These are phyloP conservation scores for Tiliacea aurago DNA, from an alignment of 2,888 invertebrate genomes.

Conservation along the genomic window DNA sequence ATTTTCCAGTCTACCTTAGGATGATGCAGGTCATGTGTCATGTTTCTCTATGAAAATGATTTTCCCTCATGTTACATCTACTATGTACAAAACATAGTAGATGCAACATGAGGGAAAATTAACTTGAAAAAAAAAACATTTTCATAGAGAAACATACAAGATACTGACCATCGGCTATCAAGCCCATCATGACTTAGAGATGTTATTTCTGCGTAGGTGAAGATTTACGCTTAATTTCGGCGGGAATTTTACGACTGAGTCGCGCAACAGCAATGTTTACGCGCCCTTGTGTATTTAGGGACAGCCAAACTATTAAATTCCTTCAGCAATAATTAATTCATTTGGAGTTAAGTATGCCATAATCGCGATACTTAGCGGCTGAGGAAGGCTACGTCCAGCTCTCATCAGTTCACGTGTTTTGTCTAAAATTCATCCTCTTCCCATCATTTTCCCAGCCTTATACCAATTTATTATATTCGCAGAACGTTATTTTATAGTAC, in stretches of 20 bases:
- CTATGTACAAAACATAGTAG: not conserved
- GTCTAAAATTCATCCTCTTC: not conserved
- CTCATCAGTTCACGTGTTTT: not conserved
- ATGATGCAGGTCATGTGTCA: not conserved
- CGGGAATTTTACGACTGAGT: constrained; percentile 18
- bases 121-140: not conserved
- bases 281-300: constrained; percentile 9
- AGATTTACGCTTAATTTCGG: not conserved
- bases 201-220: too few species aligned
- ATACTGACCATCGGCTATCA: not conserved
- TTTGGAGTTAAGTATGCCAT: constrained; percentile 1
- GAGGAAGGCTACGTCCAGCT: not conserved
- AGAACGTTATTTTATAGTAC: not conserved
- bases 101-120: not conserved
- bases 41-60: too few species aligned
- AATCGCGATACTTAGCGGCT: not conserved
- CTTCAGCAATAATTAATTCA: not conserved
- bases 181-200: not conserved
- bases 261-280: constrained; percentile 4
- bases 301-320: constrained; percentile 14
- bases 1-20: not conserved
- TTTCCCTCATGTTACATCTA: too few species aligned
- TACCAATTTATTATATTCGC: not conserved
- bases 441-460: not conserved
- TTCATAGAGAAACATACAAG: not conserved